Evolutionary conservation across 2,888 invertebrate species (phyloP).

Genomic region (Agapetus fuscipes): DNA sequence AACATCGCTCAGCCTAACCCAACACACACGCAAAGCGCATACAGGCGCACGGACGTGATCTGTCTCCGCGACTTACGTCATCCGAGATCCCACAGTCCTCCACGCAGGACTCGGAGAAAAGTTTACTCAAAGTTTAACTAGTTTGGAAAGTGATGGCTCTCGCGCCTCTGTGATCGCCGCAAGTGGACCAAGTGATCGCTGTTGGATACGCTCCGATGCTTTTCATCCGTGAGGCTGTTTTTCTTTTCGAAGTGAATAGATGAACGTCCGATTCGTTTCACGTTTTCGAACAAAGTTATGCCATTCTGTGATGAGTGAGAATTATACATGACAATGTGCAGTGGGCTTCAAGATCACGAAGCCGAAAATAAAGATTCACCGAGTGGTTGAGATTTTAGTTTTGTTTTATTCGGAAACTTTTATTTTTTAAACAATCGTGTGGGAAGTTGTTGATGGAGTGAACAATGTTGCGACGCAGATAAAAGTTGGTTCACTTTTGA

Average conservation of each 20-base stretch:
- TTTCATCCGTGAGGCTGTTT: neutral
- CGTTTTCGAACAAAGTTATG: neutral
- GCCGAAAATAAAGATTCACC: neutral
- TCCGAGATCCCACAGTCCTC: neutral
- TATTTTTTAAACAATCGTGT: too few relatives aligned
- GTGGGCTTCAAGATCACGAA: constrained; percentile 4
- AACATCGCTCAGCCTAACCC: neutral
- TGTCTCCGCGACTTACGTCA: constrained; percentile 12
- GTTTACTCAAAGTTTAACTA: neutral
- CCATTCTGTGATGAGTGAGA: too few relatives aligned
- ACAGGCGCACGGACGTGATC: constrained; percentile 10
- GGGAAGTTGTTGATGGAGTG: too few relatives aligned
- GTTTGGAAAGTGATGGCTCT: too few relatives aligned
- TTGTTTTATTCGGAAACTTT: too few relatives aligned
- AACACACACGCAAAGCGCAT: neutral
- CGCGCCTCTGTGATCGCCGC: too few relatives aligned
- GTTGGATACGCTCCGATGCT: neutral
- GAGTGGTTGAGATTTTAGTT: too few relatives aligned
- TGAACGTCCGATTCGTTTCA: neutral
- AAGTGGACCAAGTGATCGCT: too few relatives aligned
- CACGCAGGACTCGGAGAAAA: neutral
- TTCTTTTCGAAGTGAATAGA: neutral
- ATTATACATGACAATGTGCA: constrained; percentile 4
- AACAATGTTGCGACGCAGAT: neutral
- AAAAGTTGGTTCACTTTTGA: constrained; percentile 4